Evolutionary conservation across 2,888 invertebrate species (phyloP), one percentile per base, ranked within the genome.

Genomic region (Meliscaeva auricollis): DNA sequence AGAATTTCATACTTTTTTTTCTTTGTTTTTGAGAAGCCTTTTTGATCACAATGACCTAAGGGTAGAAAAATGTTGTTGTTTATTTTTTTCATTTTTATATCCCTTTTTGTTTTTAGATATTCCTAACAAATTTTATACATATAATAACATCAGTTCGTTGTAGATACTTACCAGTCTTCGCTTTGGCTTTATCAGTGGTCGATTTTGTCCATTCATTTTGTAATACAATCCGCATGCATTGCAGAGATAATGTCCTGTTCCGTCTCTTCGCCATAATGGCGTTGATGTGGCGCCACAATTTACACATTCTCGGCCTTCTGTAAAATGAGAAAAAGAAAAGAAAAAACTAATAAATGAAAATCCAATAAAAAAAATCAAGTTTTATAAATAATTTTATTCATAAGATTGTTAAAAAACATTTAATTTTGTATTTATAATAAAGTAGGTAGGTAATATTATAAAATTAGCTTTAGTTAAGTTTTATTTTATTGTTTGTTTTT

Each of bases 141-240:
- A n/a, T n/a, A n/a, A n/a, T n/a, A 26, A 13, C 38, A 38, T 3
- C 84, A 26, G 48, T 38, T 58, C 72, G 41, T 80, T 76, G 56
- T 84, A 70, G 69, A 75, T 93, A 97, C 98, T 98, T 95, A 99
- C 99, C 97, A 99, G 96, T 95, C 99, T 96, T 95, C 99, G 96
- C 94, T 99, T 99, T 91, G 99, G 99, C 95, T 99, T 99, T 94
- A 99, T 98, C 91, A 99, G 96, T 81, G 99, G 99, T 93, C 99
- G 94, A 93, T 98, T 99, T 93, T 98, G 98, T 90, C 99, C 99
- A 93, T 99, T 99, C 98, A 99, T 99, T 94, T 99, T 99, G 94
- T 99, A 98, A 94, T 99, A 99, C 89, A 99, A 96, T 89, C 99
- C 99, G 93, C 99, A 99, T 89, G 99, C 99, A 94, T 99, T 99